Evolutionary conservation across 2,888 invertebrate species (phyloP), one percentile per base, ranked within the genome.

Genomic region (Amiota communis): DNA sequence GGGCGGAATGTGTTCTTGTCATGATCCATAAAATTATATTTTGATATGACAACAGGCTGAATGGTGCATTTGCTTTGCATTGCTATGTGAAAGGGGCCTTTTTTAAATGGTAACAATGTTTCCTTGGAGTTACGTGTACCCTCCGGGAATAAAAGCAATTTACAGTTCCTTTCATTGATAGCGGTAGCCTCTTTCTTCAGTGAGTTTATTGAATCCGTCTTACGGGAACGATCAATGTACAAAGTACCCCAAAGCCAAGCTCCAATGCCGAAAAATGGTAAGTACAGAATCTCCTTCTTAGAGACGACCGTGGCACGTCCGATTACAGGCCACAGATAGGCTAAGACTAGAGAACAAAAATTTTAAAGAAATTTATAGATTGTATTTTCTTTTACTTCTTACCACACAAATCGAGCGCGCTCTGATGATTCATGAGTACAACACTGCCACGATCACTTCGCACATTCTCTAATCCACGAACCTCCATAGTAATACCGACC

Each of bases 71-170:
- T 93, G 8, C 95, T 94, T 78, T 94, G 93, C 77, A 97, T 91
- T 0, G 98, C 98, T 77, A 98, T 93, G 90, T 98, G 97, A 91
- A 99, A 98, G 4, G 97, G 97, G 10, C 98, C 98, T 88, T 98
- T 98, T 88, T 98, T 97, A 90, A 98, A 98, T 1, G 97, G 96
- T 81, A 97, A 90, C 83, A 98, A 90, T 46, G 92, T 92, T 48
- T 93, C 94, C 71, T 92, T 92, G n/a, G 92, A 92, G 86, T 95
- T 94, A 76, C 98, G 91, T 9, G 98, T 98, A 15, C 98, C 98
- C 90, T 98, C 98, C 0, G 98, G 98, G 89, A 97, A 98, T 76
- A 98, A 92, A 87, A 96, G 92, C 70, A 98, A 91, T 89, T 94
- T 94, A 13, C 94, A 92, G 90, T 94, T 93, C 76, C 92, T 91